phyloP scores from a whole-genome alignment of 2,797 vertebrate species.

The Lindbergichthys nudifrons region DNA sequence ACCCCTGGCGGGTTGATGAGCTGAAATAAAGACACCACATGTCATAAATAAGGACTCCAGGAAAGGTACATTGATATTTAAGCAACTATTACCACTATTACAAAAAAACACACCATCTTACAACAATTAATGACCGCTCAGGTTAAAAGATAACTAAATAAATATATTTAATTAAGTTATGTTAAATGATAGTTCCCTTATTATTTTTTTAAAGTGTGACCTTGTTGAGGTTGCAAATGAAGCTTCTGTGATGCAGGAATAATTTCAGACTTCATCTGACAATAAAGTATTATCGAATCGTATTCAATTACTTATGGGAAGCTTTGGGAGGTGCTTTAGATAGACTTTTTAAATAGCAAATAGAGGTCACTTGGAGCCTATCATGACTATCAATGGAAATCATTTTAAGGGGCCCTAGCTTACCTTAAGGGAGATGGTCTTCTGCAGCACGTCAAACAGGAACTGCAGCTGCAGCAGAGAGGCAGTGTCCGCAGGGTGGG shows the following conservation, averaged over 20 bases:
- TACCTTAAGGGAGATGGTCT: conserved; percentile 94
- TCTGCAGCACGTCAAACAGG: conserved; percentile 95
- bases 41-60: background rate
- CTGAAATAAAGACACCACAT: conserved; percentile 68
- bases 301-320: too few species aligned
- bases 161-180: background rate
- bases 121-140: background rate
- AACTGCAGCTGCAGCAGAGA: conserved; percentile 94
- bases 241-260: too few species aligned
- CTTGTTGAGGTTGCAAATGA: too few species aligned
- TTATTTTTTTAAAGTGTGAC: too few species aligned
- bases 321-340: too few species aligned
- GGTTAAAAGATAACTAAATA: background rate
- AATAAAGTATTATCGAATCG: too few species aligned
- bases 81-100: background rate
- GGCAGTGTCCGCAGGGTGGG: conserved; percentile 92
- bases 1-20: conserved; percentile 86
- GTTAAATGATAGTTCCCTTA: too few species aligned
- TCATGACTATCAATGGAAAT: too few species aligned
- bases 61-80: background rate
- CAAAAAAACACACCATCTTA: background rate
- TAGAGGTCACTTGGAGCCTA: too few species aligned
- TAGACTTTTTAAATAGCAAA: too few species aligned
- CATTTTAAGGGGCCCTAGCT: too few species aligned
- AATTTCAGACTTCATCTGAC: too few species aligned